These are phyloP conservation scores for Caenorhabditis tropicalis DNA, from an alignment of 1,140 invertebrate species.

Conservation along the genomic window DNA sequence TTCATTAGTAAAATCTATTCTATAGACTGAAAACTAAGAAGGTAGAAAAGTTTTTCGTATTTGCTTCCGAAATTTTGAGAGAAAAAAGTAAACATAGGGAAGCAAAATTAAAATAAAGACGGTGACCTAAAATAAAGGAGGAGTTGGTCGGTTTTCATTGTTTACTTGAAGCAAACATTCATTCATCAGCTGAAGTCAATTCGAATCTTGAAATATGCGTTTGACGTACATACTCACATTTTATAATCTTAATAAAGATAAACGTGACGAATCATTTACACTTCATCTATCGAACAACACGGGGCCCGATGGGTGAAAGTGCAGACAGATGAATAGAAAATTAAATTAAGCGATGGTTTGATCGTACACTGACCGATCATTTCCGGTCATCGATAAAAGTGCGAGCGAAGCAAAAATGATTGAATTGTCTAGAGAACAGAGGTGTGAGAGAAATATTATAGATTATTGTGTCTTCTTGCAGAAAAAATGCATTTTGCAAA, in stretches of 20 bases:
- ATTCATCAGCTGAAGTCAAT: background rate
- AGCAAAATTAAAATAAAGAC: background rate
- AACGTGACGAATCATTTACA: background rate
- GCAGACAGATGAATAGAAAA: conserved; percentile 27
- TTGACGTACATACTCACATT: background rate
- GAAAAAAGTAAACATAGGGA: background rate
- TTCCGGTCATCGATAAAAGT: background rate
- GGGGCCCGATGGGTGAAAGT: background rate
- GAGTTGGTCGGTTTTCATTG: background rate
- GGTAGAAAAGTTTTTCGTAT: background rate
- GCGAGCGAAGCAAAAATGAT: background rate
- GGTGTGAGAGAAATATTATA: background rate
- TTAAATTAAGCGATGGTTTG: background rate
- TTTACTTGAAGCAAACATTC: conserved; percentile 25
- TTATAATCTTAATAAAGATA: background rate
- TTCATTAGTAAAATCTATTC: no score
- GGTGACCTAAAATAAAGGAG: conserved; percentile 23
- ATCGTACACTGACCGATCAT: conserved; percentile 38
- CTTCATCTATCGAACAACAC: background rate
- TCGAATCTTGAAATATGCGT: background rate
- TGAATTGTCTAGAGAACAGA: background rate
- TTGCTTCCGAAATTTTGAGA: background rate
- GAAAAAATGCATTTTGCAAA: no score
- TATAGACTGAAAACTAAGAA: no score
- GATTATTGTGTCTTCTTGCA: no score